Evolutionary conservation across 2,113 vertebrate species (phyloP), one percentile per base, ranked within the genome.

Genomic region (Neotoma lepida): DNA sequence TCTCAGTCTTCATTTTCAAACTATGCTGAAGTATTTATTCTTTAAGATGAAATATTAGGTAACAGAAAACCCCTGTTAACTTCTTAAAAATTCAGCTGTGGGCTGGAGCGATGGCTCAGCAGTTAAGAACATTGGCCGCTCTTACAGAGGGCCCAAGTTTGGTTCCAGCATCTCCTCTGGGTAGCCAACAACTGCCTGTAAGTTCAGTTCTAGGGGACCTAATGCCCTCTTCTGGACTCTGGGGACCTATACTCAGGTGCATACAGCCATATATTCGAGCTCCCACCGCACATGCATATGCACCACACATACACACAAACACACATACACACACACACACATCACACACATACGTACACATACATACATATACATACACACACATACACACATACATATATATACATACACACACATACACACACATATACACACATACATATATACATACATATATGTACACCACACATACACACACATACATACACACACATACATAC

Each of bases 1-100:
- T 14, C 12, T 6, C 54, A 61, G 49, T 89, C 51, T 61, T 46
- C 30, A 35, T 68, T 86, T 87, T 20, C 7, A 95, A 64, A 91
- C 91, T 64, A 64, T 66, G 44, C 63, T 71, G 1, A 28, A 87
- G 18, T 24, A 28, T 64, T 33, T 91, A 49, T 91, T 87, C 63
- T 88, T 93, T 80, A 58, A 78, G 15, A 28, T 90, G 81, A 90
- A 84, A 87, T 80, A 56, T 88, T 88, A 87, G 35, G 66, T 87
- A 56, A 44, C 6, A 94, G 61, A 71, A 87, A 89, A 91, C 17
- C 51, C 3, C 51, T 35, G 14, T 94, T 89, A 66, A 66, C 35
- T 46, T 35, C 74, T 14, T 84, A 18, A 9, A 82, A 63, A 44
- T 28, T 84, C 56, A 41, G 14, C 80, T 61, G 54, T 82, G 80